A percentile compares a stretch with the other conserved stretches of the same genome.
Conservation (phyloP, 2,797 vertebrate species). For the Mus spretus region DNA sequence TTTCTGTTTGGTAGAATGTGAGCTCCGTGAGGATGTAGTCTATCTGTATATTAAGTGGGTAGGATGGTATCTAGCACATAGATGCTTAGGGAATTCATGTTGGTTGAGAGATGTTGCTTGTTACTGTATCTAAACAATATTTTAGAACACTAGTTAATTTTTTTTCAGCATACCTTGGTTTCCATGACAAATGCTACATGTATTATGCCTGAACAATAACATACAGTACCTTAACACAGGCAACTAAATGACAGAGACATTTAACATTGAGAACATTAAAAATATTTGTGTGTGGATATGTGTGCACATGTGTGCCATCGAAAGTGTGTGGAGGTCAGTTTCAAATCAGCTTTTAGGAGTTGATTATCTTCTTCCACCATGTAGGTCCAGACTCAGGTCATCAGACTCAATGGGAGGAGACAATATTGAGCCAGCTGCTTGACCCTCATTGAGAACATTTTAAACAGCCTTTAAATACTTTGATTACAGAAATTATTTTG, state of each 20-base stretch:
- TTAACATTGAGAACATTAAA: not conserved
- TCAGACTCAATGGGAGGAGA: not conserved
- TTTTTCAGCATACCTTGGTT: not conserved
- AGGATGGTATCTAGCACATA: not conserved
- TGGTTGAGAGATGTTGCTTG: conserved; percentile 5
- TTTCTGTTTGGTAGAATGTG: not conserved
- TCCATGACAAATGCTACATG: not conserved
- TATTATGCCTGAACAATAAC: not conserved
- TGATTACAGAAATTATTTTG: conserved; percentile 25
- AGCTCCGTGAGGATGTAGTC: not conserved
- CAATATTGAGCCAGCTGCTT: not conserved
- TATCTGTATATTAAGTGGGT: not conserved
- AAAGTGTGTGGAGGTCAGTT: not conserved
- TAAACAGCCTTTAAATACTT: not conserved
- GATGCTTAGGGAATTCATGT: not conserved
- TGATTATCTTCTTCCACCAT: not conserved
- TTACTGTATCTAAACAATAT: conserved; percentile 32
- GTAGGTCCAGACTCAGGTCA: not conserved
- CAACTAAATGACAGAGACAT: not conserved
- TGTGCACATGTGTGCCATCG: not conserved
- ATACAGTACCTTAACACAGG: not conserved
- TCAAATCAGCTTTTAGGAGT: not conserved
- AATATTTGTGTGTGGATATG: not conserved
- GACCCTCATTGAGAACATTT: not conserved
- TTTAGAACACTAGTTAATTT: not conserved